Evolutionary conservation across 1,140 invertebrate genomes (phyloP).

Genomic region (Pygmarrhopalites habei): DNA sequence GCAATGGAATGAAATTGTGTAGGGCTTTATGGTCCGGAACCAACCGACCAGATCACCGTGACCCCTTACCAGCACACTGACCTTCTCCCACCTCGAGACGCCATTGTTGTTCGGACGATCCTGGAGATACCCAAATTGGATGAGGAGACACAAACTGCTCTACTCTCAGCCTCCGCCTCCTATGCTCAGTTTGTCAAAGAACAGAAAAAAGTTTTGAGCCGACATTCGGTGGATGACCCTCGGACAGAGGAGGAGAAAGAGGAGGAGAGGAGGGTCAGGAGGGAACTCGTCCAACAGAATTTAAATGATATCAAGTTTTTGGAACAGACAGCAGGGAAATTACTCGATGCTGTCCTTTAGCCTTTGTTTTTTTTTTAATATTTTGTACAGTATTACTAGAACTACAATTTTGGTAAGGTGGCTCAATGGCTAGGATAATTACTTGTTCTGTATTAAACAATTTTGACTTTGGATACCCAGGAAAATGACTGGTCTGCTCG

Average conservation of each 20-base stretch:
- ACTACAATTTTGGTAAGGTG: no score
- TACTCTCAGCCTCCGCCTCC: conserved; percentile 14
- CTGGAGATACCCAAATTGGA: conserved; percentile 25
- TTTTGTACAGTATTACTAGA: no score
- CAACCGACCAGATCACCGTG: not conserved
- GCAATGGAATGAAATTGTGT: no score
- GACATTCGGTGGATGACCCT: conserved; percentile 14
- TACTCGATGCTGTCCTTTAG: conserved; percentile 22
- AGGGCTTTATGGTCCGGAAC: conserved; percentile 13
- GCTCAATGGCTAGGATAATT: no score
- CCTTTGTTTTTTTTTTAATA: no score
- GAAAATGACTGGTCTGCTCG: no score
- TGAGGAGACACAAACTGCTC: conserved; percentile 7
- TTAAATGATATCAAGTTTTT: conserved; percentile 19
- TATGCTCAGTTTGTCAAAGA: conserved; percentile 15
- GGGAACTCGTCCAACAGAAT: conserved; percentile 25
- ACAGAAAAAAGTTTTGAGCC: not conserved
- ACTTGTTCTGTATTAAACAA: no score
- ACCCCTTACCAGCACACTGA: conserved; percentile 6
- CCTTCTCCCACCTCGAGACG: not conserved
- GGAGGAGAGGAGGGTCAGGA: conserved; percentile 12
- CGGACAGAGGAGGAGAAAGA: conserved; percentile 19
- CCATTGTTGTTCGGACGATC: conserved; percentile 19
- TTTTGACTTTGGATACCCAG: no score
- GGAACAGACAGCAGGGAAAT: conserved; percentile 19